These are phyloP conservation scores for Ophiodon elongatus DNA, from an alignment of 2,113 vertebrate genomes.

Conservation along the genomic window DNA sequence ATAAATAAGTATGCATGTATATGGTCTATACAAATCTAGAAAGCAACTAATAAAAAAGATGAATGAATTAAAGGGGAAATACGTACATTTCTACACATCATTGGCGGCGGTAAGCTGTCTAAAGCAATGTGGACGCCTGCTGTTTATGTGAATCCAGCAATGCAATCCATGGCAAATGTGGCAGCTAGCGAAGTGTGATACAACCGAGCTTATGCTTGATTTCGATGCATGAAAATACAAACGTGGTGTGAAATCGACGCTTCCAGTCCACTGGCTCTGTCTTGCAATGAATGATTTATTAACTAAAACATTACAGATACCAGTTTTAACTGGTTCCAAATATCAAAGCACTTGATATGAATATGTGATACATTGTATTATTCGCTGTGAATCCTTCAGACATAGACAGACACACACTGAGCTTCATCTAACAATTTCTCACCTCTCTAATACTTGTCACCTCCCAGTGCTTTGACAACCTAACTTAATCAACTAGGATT, in stretches of 20 bases:
- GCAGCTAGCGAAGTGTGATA: slow-evolving; percentile 54
- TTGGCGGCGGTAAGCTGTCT: slow-evolving; percentile 11
- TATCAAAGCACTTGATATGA: slow-evolving; percentile 47
- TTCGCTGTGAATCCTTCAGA: slow-evolving; percentile 50
- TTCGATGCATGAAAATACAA: slow-evolving; percentile 69
- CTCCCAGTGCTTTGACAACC: slow-evolving; percentile 64
- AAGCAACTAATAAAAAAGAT: slow-evolving; percentile 20
- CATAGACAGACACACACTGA: slow-evolving; percentile 58
- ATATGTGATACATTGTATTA: slow-evolving; percentile 39
- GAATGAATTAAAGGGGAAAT: slow-evolving; percentile 43
- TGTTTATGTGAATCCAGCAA: slow-evolving; percentile 46
- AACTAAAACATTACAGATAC: slow-evolving; percentile 51
- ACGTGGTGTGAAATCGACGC: slow-evolving; percentile 69
- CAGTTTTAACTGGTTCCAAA: slow-evolving; percentile 48
- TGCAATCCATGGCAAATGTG: slow-evolving; percentile 57
- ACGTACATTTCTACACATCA: slow-evolving; percentile 9
- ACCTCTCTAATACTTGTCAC: slow-evolving; percentile 71
- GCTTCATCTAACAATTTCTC: slow-evolving; percentile 75
- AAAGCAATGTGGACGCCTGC: slow-evolving; percentile 30
- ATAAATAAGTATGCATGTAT: not conserved
- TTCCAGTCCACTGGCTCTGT: slow-evolving; percentile 61
- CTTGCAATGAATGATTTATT: slow-evolving; percentile 60
- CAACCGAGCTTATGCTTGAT: slow-evolving; percentile 50
- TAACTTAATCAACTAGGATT: slow-evolving; percentile 79
- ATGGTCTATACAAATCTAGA: slow-evolving; percentile 3